Evolutionary conservation across 30 jellyfish, hydroid and myxozoan species (phyloP), one percentile per base, ranked within the genome.

Genomic region (Chrysaora quinquecirrha): DNA sequence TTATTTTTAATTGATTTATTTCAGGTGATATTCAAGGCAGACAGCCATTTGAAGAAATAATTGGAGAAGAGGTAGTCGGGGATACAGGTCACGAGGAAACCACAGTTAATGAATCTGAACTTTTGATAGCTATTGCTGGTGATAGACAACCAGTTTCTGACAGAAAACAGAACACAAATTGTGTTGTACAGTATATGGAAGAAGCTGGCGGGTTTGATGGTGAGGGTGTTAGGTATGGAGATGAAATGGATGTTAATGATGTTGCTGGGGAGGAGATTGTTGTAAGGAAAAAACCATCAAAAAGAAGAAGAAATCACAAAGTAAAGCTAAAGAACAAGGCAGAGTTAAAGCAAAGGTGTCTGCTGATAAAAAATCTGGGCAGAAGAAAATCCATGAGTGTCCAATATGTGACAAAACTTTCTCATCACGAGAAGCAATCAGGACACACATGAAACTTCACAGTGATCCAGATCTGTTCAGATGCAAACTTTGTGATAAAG

Each of bases 231-330:
- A 64, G 89, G 22, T 78, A 58, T 78, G 82, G 71, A 12, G 90
- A 65, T 66, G 90, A 64, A 1, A 80, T 80, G 82, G 90, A 80
- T 47, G 90, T 80, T 0, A 80, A 80, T 34, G 90, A 80, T 80
- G 90, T 80, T 18, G 90, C 90, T 46, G 90, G 90, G 1, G 89
- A 78, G 71, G 90, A 80, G 48, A 80, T 80, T 22, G 90, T 80
- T 28, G 89, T 78, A 7, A 48, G 90, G 25, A 80, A 80, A 33
- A 80, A 80, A 68, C 83, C 90, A 27, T 79, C 90, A 65, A 80
- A 64, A 78, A 78, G 89, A 78, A 80, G 83, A 80, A 80, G 90
- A 80, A 80, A 27, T 67, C 83, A 1, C 83, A 80, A 60, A 80
- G 83, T 34, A 65, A 80, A 67, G 67, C 71, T 32, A 80, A 67